Evolutionary conservation across 2,888 invertebrate species (phyloP).

Genomic region (Volucella inanis): DNA sequence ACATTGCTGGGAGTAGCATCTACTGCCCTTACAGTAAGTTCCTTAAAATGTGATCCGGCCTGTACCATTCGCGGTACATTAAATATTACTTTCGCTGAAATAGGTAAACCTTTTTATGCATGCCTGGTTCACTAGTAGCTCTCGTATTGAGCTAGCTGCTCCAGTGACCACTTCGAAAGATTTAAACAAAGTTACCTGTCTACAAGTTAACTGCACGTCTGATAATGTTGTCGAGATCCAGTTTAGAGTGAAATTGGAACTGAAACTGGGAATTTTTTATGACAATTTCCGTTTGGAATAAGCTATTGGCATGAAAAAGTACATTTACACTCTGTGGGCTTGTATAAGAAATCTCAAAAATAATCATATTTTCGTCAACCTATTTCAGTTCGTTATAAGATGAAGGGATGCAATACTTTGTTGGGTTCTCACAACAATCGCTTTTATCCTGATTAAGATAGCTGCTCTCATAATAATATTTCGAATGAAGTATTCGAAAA

Average conservation of each 20-base stretch:
- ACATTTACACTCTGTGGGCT: slow-evolving; percentile 95
- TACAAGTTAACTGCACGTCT: slow-evolving; percentile 91
- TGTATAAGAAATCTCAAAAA: slow-evolving; percentile 87
- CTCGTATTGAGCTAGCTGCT: slow-evolving; percentile 97
- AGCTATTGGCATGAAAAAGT: slow-evolving; percentile 90
- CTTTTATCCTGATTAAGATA: slow-evolving; percentile 92
- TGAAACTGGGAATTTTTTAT: slow-evolving; percentile 88
- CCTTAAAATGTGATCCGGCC: slow-evolving; percentile 88
- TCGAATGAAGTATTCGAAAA: slow-evolving; percentile 88
- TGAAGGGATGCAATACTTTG: slow-evolving; percentile 95
- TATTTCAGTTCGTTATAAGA: slow-evolving; percentile 93
- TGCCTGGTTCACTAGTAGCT: slow-evolving; percentile 90
- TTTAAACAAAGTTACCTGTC: slow-evolving; percentile 90
- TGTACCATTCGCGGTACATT: slow-evolving; percentile 91
- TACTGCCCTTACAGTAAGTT: slow-evolving; percentile 79
- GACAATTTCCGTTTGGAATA: slow-evolving; percentile 91
- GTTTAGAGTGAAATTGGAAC: slow-evolving; percentile 86
- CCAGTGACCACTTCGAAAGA: slow-evolving; percentile 90
- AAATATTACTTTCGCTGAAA: slow-evolving; percentile 96
- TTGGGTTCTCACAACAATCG: slow-evolving; percentile 98
- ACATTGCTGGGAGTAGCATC: slow-evolving; percentile 47
- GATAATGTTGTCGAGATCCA: slow-evolving; percentile 87
- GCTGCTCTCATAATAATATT: slow-evolving; percentile 87
- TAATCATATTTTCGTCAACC: slow-evolving; percentile 84
- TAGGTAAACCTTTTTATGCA: slow-evolving; percentile 94